Percentiles rank a stretch among this genome's conserved stretches.
Evolutionary conservation across 2,888 invertebrate species (phyloP).

Genomic region (Limnephilus rhombicus): DNA sequence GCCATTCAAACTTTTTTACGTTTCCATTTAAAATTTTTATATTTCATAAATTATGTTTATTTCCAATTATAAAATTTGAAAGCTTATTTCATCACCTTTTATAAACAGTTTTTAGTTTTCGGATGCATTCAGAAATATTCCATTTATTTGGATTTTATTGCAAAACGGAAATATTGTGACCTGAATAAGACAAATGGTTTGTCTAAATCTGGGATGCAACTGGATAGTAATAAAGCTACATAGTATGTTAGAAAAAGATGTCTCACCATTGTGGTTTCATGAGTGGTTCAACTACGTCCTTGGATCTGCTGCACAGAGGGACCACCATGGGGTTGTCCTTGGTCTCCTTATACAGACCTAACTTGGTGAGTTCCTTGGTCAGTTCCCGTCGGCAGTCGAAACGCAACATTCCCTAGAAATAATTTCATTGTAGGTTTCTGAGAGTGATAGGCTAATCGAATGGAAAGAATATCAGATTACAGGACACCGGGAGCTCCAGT

Average conservation of each 20-base stretch:
- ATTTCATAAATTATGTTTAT: too few species aligned
- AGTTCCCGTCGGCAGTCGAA: constrained; percentile 93
- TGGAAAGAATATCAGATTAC: neutral
- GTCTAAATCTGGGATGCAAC: neutral
- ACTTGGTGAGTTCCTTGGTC: constrained; percentile 84
- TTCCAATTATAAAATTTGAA: too few species aligned
- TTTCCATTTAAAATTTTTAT: too few species aligned
- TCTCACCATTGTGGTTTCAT: constrained; percentile 96
- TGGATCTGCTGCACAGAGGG: constrained; percentile 96
- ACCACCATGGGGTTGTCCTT: constrained; percentile 97
- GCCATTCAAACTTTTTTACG: too few species aligned
- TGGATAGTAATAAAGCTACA: neutral
- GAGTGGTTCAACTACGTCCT: constrained; percentile 97
- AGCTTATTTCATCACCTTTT: too few species aligned
- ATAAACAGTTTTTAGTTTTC: too few species aligned
- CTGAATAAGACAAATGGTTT: too few species aligned
- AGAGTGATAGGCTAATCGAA: neutral
- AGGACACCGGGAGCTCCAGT: too few species aligned
- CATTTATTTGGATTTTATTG: too few species aligned
- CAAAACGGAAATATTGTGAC: too few species aligned
- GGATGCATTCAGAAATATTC: too few species aligned
- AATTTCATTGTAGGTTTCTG: neutral
- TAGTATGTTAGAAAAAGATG: neutral
- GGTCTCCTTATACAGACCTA: constrained; percentile 86
- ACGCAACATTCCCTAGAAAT: constrained; percentile 87